Conservation (phyloP, 2,888 invertebrate genomes). For the Lissonota sp. region DNA sequence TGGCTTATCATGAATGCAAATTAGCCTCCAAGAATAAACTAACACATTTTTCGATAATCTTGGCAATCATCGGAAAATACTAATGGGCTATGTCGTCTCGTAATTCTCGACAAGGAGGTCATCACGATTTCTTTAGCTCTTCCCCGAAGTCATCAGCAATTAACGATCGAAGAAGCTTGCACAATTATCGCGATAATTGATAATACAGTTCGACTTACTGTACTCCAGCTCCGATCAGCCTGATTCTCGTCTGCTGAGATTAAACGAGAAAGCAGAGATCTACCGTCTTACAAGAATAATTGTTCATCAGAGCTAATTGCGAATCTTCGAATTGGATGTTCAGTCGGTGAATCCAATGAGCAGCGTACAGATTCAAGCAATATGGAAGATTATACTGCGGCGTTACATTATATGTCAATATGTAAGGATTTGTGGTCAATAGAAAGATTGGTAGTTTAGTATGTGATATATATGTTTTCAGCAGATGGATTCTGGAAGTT, state of each 20-base stretch:
- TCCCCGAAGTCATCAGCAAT: not conserved
- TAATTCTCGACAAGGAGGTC: not conserved
- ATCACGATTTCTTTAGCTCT: not conserved
- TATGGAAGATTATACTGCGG: not conserved
- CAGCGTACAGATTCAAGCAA: conserved; percentile 10
- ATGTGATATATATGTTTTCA: no score
- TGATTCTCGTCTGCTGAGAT: not conserved
- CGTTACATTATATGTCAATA: not conserved
- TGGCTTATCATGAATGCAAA: no score
- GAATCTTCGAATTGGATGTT: conserved; percentile 38
- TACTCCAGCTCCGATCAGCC: not conserved
- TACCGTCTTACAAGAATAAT: conserved; percentile 26
- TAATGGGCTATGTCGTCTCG: not conserved
- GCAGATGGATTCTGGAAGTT: no score
- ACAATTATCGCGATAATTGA: not conserved
- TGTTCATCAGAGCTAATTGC: conserved; percentile 48
- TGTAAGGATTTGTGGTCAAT: not conserved
- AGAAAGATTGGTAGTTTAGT: no score
- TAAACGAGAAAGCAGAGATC: conserved; percentile 26
- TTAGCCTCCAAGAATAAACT: no score
- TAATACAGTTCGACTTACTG: not conserved
- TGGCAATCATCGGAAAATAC: not conserved
- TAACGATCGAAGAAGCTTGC: conserved; percentile 1
- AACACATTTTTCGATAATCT: not conserved
- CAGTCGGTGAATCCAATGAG: conserved; percentile 22